Conservation (phyloP, 2,113 vertebrate genomes). For the Chamaetylas fuelleborni region DNA sequence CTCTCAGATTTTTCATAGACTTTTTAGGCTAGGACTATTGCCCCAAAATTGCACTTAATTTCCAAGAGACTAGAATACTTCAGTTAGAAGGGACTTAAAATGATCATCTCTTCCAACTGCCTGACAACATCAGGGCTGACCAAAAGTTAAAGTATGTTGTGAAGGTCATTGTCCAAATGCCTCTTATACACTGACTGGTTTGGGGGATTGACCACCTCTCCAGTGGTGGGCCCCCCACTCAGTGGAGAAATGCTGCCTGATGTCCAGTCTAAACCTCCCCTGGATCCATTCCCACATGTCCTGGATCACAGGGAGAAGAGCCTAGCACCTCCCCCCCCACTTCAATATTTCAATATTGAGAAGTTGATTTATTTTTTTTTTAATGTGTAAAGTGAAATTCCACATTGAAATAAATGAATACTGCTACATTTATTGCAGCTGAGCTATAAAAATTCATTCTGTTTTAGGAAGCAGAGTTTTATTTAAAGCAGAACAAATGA, state of each 20-base stretch:
- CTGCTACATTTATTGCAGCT: background rate
- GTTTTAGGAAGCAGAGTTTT: background rate
- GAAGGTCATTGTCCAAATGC: background rate
- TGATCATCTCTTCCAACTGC: background rate
- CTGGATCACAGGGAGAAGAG: background rate
- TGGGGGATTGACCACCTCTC: rapidly evolving
- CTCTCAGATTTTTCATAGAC: background rate
- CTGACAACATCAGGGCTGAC: background rate
- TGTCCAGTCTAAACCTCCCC: background rate
- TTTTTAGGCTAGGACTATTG: background rate
- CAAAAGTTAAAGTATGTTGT: background rate
- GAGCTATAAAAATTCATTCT: background rate
- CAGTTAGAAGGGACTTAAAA: background rate
- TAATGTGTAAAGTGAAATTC: background rate
- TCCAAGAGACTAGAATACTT: background rate
- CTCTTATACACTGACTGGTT: background rate
- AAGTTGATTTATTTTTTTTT: background rate
- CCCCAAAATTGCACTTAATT: background rate
- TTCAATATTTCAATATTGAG: background rate
- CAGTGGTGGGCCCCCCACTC: background rate
- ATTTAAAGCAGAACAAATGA: background rate
- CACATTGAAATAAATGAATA: background rate
- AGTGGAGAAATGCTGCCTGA: background rate
- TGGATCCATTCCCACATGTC: background rate
- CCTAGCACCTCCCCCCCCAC: background rate